Evolutionary conservation across 2,113 vertebrate genomes (phyloP), one percentile per base, ranked within the genome.

Genomic region (Gallinago jamesoni): DNA sequence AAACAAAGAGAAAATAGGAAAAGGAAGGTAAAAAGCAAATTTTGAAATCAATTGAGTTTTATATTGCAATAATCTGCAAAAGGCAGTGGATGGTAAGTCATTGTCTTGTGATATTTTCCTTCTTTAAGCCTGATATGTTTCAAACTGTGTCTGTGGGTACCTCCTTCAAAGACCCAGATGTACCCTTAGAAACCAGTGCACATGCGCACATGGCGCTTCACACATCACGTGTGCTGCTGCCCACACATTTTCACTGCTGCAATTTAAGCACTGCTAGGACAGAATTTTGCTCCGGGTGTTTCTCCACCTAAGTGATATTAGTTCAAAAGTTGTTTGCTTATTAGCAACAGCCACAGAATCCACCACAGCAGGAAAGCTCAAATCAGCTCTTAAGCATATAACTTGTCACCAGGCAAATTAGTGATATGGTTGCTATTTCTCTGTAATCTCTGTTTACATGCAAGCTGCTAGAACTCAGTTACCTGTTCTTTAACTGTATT

Each of bases 281-380:
- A 84, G 37, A 84, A 73, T 12, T n/a, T 37, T 45, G 89, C 39
- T 39, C 19, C 19, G 1, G 21, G 27, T 84, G 6, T 17, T 56
- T 81, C 37, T 89, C 7, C 9, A 24, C 64, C 41, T 88, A n/a
- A 27, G 27, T 62, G 52, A 75, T 31, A 73, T 5, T 84, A 72
- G 75, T 78, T 74, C 60, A 78, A 89, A 77, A 84, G 39, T 31
- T 63, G 35, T 77, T 79, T 27, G 19, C 12, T 94, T 79, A 50
- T 68, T 64, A 83, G 20, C 41, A 88, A n/a, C 9, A 59, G 6
- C 27, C 69, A 57, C 13, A 43, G 68, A 88, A 63, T 27, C 12
- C 14, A 62, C 41, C 0, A 0, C 0, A 27, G 17, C 15, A 92
- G 31, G 83, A 57, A 64, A 88, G 1, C 20, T 74, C 41, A 53